Evolutionary conservation across 2,888 invertebrate genomes (phyloP).

Genomic region (Plemyria rubiginata): DNA sequence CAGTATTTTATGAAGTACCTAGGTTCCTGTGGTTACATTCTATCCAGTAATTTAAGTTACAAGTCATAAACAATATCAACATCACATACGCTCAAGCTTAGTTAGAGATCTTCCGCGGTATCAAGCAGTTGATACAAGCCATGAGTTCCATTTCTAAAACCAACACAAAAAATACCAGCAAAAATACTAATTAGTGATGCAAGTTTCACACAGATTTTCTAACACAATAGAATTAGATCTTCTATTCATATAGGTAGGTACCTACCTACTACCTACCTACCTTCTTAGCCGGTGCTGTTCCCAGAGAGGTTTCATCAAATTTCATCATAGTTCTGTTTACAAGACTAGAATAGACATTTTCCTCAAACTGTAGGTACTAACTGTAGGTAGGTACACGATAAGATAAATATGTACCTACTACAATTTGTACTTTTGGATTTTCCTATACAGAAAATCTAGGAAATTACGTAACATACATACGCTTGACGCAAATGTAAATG

Average conservation of each 20-base stretch:
- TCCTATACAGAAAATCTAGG: background rate
- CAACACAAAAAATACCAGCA: background rate
- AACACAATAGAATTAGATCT: background rate
- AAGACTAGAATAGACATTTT: conserved; percentile 6
- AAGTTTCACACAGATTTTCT: background rate
- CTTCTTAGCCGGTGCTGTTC: conserved; percentile 1
- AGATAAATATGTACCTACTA: conserved; percentile 11
- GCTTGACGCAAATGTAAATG: no score
- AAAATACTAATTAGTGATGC: background rate
- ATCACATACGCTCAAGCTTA: no score
- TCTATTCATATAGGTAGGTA: no score
- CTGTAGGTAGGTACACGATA: background rate
- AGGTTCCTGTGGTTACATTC: no score
- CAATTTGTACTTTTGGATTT: conserved; percentile 4
- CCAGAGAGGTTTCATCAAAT: conserved; percentile 31
- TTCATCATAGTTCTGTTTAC: conserved; percentile 30
- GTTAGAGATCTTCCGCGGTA: no score
- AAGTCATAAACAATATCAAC: no score
- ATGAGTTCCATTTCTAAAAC: background rate
- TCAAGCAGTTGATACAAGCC: background rate
- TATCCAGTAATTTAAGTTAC: no score
- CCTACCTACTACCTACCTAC: no score
- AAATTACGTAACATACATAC: no score
- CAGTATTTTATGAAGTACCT: no score
- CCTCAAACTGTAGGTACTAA: background rate